Evolutionary conservation across 2,797 vertebrate genomes (phyloP).

Genomic region (Atherinosoma microstoma): DNA sequence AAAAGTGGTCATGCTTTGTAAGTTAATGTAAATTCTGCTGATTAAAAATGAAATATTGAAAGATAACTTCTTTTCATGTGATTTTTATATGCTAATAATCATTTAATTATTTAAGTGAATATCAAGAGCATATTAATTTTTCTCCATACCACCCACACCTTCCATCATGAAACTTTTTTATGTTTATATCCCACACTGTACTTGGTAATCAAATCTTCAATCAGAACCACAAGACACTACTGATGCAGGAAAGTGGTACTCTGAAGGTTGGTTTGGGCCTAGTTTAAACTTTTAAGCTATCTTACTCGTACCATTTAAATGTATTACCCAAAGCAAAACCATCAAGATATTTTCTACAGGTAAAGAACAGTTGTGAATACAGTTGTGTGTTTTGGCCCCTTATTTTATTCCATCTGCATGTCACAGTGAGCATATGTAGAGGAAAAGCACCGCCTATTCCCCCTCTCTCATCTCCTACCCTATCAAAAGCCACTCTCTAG

Average conservation of each 20-base stretch:
- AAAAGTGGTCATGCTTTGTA: not conserved
- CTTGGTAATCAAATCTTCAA: conserved; percentile 10
- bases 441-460: not conserved
- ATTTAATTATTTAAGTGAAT: not conserved
- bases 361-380: not conserved
- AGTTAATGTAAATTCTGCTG: not conserved
- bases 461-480: conserved; percentile 6
- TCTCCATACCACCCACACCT: not conserved
- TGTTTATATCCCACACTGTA: conserved; percentile 5
- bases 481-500: conserved; percentile 45
- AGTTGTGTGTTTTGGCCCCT: not conserved
- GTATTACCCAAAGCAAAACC: conserved; percentile 15
- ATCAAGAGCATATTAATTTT: not conserved
- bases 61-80: not conserved
- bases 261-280: conserved; percentile 21
- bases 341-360: not conserved
- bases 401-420: conserved; percentile 29
- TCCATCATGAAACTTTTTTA: not conserved
- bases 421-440: conserved; percentile 28
- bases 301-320: conserved; percentile 6
- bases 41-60: not conserved
- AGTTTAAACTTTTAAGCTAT: conserved; percentile 34
- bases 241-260: conserved; percentile 14
- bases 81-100: not conserved
- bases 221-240: conserved; percentile 14